A percentile compares a stretch with the other conserved stretches of the same genome.
These are phyloP conservation scores for Oscheius sp. DNA, from an alignment of 1,140 invertebrate species.

Conservation along the genomic window DNA sequence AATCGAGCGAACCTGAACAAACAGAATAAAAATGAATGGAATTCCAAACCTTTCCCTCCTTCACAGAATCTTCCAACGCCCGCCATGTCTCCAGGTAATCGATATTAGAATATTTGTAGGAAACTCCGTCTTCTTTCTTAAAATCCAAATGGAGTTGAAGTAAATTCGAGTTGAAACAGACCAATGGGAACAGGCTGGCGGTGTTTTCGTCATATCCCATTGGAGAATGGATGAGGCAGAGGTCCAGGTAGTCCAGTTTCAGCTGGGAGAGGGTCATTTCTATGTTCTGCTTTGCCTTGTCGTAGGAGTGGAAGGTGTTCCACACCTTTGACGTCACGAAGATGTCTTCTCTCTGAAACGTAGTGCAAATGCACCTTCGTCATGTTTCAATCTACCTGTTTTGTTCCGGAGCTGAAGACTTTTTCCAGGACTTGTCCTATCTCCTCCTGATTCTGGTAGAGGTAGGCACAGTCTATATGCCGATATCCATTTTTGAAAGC, in stretches of 20 bases:
- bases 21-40: neutral
- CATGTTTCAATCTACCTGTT: conserved; percentile 61
- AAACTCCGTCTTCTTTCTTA: neutral
- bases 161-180: conserved; percentile 66
- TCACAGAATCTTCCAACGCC: conserved; percentile 74
- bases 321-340: conserved; percentile 71
- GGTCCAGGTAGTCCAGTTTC: conserved; percentile 70
- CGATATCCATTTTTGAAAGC: conserved; percentile 70
- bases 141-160: neutral
- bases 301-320: conserved; percentile 64
- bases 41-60: conserved; percentile 65
- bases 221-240: conserved; percentile 83
- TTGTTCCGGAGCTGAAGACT: conserved; percentile 72
- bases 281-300: conserved; percentile 58
- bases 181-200: conserved; percentile 44
- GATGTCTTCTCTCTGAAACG: conserved; percentile 77
- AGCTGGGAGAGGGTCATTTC: conserved; percentile 24
- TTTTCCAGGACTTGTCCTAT: conserved; percentile 75
- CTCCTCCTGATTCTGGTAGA: conserved; percentile 81
- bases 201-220: conserved; percentile 51
- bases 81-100: conserved; percentile 87
- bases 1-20: conserved; percentile 68
- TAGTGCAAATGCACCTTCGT: neutral
- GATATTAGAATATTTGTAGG: conserved; percentile 65
- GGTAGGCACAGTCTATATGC: conserved; percentile 81